Percentiles rank a stretch among this genome's conserved stretches.
These are phyloP conservation scores for Diadegma fenestrale DNA, from an alignment of 2,888 invertebrate genomes.

Conservation along the genomic window DNA sequence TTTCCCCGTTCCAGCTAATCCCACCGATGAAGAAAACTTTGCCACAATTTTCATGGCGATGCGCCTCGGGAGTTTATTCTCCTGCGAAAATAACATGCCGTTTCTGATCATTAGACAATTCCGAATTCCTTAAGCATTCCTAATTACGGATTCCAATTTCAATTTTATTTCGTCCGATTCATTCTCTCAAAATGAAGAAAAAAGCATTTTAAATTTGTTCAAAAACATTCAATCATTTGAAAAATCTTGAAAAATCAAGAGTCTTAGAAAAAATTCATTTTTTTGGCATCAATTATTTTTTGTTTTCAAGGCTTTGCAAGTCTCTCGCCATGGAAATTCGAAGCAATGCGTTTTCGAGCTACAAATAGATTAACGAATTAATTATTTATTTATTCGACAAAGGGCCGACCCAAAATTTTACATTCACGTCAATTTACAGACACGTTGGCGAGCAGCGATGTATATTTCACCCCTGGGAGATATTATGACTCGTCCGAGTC, in stretches of 20 bases:
- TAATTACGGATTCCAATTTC: neutral
- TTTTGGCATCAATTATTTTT: neutral
- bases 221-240: neutral
- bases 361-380: neutral
- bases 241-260: no score
- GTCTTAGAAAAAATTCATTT: neutral
- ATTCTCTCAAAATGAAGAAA: neutral
- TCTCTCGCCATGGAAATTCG: neutral
- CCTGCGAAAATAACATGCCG: neutral
- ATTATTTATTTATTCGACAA: neutral
- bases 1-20: constrained; percentile 11
- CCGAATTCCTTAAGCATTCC: neutral
- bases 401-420: constrained; percentile 9
- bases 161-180: neutral
- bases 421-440: neutral
- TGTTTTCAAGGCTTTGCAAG: neutral
- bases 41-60: neutral
- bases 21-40: neutral
- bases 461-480: constrained; percentile 9
- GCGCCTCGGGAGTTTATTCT: neutral
- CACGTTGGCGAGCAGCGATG: constrained; percentile 6
- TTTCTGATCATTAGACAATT: constrained; percentile 1
- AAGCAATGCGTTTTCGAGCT: no score
- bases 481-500: constrained; percentile 8
- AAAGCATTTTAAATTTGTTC: neutral